Evolutionary conservation across 2,797 vertebrate genomes (phyloP).

Genomic region (Botia kubotai): DNA sequence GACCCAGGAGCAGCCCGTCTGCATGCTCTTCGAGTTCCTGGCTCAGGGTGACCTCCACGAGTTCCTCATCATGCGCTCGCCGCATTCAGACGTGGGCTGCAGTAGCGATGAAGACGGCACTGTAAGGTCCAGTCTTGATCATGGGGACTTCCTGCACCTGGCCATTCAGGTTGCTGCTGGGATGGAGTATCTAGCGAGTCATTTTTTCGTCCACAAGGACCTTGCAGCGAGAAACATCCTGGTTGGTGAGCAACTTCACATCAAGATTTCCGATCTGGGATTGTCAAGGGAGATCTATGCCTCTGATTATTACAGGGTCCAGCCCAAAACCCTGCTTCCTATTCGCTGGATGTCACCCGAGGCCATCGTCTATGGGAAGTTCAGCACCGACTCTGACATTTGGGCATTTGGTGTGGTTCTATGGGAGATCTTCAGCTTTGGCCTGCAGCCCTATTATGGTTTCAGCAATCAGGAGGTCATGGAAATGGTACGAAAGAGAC

Average conservation of each 20-base stretch:
- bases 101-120: slow-evolving; percentile 97
- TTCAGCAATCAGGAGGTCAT: slow-evolving; percentile 99
- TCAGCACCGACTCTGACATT: slow-evolving; percentile 93
- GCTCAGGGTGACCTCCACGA: slow-evolving; percentile 96
- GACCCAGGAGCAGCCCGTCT: slow-evolving; percentile 94
- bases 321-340: slow-evolving; percentile 90
- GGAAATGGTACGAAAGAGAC: slow-evolving; percentile 95
- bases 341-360: slow-evolving; percentile 98
- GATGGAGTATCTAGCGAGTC: slow-evolving; percentile 95
- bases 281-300: slow-evolving; percentile 94
- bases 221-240: slow-evolving; percentile 94
- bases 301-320: slow-evolving; percentile 92
- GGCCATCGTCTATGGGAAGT: slow-evolving; percentile 94
- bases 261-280: slow-evolving; percentile 96
- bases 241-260: slow-evolving; percentile 93
- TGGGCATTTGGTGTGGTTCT: slow-evolving; percentile 97
- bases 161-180: slow-evolving; percentile 91
- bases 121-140: slow-evolving; percentile 94
- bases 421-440: slow-evolving; percentile 99
- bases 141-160: slow-evolving; percentile 94
- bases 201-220: slow-evolving; percentile 95
- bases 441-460: slow-evolving; percentile 95
- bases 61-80: slow-evolving; percentile 98
- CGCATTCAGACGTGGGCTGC: slow-evolving; percentile 95
- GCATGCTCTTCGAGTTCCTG: slow-evolving; percentile 94